phyloP scores from a whole-genome alignment of 1,140 invertebrate species.

The Vanessa tameamea region DNA sequence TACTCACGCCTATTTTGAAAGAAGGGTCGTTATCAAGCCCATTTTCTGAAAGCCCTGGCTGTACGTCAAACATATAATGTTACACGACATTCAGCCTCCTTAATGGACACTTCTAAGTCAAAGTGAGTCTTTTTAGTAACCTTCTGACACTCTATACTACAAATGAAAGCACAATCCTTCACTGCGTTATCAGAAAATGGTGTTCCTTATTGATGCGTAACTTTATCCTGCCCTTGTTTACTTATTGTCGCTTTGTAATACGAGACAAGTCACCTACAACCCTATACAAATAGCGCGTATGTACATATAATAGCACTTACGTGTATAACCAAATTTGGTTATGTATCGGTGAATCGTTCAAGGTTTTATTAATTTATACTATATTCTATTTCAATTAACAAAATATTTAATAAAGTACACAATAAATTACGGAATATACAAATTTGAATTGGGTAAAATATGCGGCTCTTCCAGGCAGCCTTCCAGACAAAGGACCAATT shows the following conservation, averaged over 20 bases:
- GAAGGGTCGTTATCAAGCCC: conserved; percentile 52
- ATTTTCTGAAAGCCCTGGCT: conserved; percentile 51
- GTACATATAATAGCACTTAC: not conserved
- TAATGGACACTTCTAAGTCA: conserved; percentile 70
- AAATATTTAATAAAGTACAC: no score
- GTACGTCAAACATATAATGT: conserved; percentile 70
- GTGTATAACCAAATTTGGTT: no score
- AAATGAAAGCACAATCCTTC: conserved; percentile 24
- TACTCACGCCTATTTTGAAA: conserved; percentile 39
- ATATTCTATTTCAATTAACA: no score
- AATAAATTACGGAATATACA: no score
- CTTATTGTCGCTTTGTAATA: conserved; percentile 18
- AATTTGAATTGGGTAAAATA: no score
- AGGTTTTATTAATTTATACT: no score
- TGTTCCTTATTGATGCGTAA: conserved; percentile 37
- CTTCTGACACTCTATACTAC: conserved; percentile 50
- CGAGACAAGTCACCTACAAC: conserved; percentile 4
- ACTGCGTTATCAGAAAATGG: conserved; percentile 39
- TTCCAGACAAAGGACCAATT: no score
- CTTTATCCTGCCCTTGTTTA: conserved; percentile 29
- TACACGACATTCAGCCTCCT: conserved; percentile 58
- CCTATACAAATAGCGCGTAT: not conserved
- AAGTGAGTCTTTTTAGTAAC: conserved; percentile 52
- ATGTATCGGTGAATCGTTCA: no score
- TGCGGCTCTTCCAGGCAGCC: no score